Evolutionary conservation across 2,797 vertebrate species (phyloP).

Genomic region (Pseudopleuronectes americanus): DNA sequence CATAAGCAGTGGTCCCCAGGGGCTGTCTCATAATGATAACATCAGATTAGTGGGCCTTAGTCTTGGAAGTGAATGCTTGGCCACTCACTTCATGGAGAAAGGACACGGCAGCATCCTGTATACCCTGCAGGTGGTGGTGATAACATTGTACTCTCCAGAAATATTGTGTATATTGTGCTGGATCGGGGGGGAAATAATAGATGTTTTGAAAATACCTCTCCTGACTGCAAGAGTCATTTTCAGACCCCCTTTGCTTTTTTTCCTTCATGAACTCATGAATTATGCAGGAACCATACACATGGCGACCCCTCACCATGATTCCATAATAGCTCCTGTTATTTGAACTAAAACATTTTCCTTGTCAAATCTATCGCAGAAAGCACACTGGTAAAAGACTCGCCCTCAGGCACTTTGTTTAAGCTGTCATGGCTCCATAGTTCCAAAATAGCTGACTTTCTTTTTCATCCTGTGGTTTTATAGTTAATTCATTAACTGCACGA

Average conservation of each 20-base stretch:
- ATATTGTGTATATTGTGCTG: slow-evolving; percentile 68
- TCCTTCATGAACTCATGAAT: slow-evolving; percentile 93
- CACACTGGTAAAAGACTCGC: slow-evolving; percentile 88
- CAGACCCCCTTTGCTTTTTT: slow-evolving; percentile 79
- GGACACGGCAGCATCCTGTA: slow-evolving; percentile 62
- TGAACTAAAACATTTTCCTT: slow-evolving; percentile 95
- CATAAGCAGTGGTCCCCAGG: slow-evolving; percentile 80
- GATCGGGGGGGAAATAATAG: slow-evolving; percentile 56
- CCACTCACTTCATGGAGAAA: slow-evolving; percentile 69
- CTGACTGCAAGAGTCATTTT: slow-evolving; percentile 72
- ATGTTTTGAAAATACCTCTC: slow-evolving; percentile 67
- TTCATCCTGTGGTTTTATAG: slow-evolving; percentile 85
- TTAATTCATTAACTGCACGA: slow-evolving; percentile 91
- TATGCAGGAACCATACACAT: slow-evolving; percentile 88
- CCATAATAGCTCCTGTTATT: slow-evolving; percentile 95
- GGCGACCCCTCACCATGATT: slow-evolving; percentile 88
- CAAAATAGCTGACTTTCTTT: slow-evolving; percentile 87
- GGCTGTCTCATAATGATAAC: slow-evolving; percentile 78
- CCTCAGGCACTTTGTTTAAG: slow-evolving; percentile 93
- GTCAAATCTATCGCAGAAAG: slow-evolving; percentile 93
- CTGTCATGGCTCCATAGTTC: slow-evolving; percentile 93
- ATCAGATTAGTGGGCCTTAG: slow-evolving; percentile 80
- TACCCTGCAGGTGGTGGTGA: slow-evolving; percentile 71
- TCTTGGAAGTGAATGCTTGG: slow-evolving; percentile 76
- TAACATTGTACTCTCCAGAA: slow-evolving; percentile 69